Percentiles rank a stretch among this genome's conserved stretches.
Evolutionary conservation across 2,888 invertebrate genomes (phyloP).

Genomic region (Odontothrips loti): DNA sequence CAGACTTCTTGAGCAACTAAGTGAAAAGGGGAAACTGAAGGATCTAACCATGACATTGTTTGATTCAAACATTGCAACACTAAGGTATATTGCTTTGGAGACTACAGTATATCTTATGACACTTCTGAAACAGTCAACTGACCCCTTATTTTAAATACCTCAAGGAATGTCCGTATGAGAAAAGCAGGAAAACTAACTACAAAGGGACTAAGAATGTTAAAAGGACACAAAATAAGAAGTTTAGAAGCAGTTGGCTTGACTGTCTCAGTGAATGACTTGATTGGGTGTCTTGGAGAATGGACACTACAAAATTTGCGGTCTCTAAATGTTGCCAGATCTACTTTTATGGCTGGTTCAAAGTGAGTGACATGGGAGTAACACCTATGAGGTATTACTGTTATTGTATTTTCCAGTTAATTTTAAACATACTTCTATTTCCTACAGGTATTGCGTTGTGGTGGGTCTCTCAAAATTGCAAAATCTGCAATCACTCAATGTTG

Average conservation of each 20-base stretch:
- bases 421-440: constrained; percentile 34
- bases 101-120: constrained; percentile 15
- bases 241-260: constrained; percentile 58
- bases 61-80: constrained; percentile 55
- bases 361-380: constrained; percentile 41
- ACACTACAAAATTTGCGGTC: constrained; percentile 57
- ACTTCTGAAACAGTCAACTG: background rate
- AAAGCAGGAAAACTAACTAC: constrained; percentile 56
- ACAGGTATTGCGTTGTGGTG: constrained; percentile 55
- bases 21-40: constrained; percentile 55
- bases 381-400: background rate
- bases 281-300: constrained; percentile 63
- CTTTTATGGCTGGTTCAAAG: constrained; percentile 57
- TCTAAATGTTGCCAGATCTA: constrained; percentile 59
- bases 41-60: constrained; percentile 60
- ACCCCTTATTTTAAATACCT: background rate
- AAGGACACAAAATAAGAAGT: constrained; percentile 59
- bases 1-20: constrained; percentile 53
- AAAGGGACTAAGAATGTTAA: constrained; percentile 57
- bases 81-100: constrained; percentile 46
- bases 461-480: constrained; percentile 58
- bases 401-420: background rate
- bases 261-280: constrained; percentile 57
- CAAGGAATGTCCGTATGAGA: constrained; percentile 54
- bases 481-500: constrained; percentile 58